Evolutionary conservation across 2,888 invertebrate species (phyloP).

Genomic region (Mycogona germanica): DNA sequence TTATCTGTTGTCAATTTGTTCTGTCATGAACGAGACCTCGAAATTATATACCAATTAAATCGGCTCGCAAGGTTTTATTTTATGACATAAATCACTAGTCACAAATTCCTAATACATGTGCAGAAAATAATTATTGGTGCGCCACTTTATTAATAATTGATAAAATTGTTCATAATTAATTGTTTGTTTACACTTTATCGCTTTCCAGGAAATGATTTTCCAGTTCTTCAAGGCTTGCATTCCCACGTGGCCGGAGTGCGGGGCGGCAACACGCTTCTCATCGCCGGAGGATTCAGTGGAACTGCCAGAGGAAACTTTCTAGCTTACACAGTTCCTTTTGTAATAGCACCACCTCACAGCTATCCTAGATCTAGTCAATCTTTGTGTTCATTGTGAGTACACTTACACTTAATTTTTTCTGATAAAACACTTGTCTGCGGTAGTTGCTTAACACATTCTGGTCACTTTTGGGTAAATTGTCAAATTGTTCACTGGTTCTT

Average conservation of each 20-base stretch:
- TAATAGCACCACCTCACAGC: slow-evolving; percentile 43
- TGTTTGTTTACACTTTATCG: no score
- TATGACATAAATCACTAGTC: no score
- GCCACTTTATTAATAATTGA: no score
- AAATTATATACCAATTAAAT: no score
- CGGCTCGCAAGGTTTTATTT: no score
- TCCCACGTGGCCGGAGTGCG: slow-evolving; percentile 74
- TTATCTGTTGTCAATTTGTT: no score
- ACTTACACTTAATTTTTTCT: neutral
- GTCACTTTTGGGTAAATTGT: neutral
- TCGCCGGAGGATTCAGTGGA: slow-evolving; percentile 85
- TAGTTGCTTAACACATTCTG: neutral
- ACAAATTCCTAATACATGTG: no score
- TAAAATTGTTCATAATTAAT: no score
- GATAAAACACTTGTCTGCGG: neutral
- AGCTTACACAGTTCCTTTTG: slow-evolving; percentile 73
- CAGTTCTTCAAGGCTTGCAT: slow-evolving; percentile 59
- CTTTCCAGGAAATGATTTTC: slow-evolving; percentile 21
- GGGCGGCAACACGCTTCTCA: slow-evolving; percentile 67
- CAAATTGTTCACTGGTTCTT: no score
- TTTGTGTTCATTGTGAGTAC: slow-evolving; percentile 10
- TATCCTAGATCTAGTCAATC: slow-evolving; percentile 16
- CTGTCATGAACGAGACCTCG: no score
- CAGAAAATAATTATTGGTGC: no score
- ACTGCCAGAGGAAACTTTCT: slow-evolving; percentile 72